These are phyloP conservation scores for Dryocosmus kuriphilus DNA, from an alignment of 2,888 invertebrate species.

Conservation along the genomic window DNA sequence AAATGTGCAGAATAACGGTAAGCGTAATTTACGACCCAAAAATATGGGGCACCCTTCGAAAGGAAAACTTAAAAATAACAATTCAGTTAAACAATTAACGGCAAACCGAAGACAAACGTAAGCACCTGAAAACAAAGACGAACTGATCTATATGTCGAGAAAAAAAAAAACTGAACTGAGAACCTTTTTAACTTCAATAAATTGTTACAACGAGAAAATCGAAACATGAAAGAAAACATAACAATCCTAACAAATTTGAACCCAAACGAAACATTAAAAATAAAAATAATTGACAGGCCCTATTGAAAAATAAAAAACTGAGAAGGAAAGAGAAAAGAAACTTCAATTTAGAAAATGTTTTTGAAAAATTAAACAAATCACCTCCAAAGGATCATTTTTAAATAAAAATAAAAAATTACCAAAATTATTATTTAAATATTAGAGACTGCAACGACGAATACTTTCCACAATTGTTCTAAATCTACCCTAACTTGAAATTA, in stretches of 20 bases:
- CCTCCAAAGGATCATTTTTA: slow-evolving; percentile 35
- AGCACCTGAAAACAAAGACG: slow-evolving; percentile 29
- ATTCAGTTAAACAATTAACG: slow-evolving; percentile 48
- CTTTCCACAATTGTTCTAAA: slow-evolving; percentile 55
- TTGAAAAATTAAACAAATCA: slow-evolving; percentile 41
- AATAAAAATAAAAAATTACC: neutral
- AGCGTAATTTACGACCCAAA: slow-evolving; percentile 54
- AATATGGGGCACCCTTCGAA: slow-evolving; percentile 50
- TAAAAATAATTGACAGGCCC: slow-evolving; percentile 24
- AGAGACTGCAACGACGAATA: slow-evolving; percentile 37
- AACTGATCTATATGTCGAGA: neutral
- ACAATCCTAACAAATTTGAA: slow-evolving; percentile 23
- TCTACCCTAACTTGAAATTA: slow-evolving; percentile 43
- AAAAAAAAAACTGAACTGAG: neutral
- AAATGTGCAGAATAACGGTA: slow-evolving; percentile 52
- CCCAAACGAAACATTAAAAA: neutral
- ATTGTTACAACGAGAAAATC: slow-evolving; percentile 34
- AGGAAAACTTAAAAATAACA: slow-evolving; percentile 50
- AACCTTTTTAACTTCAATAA: slow-evolving; percentile 12
- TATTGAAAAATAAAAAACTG: slow-evolving; percentile 31
- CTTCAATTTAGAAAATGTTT: slow-evolving; percentile 27
- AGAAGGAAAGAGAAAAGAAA: slow-evolving; percentile 38
- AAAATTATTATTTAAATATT: neutral
- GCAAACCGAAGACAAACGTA: slow-evolving; percentile 26
- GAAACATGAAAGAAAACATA: slow-evolving; percentile 40